These are phyloP conservation scores for Torymus auratus DNA, from an alignment of 2,888 invertebrate species.

Conservation along the genomic window DNA sequence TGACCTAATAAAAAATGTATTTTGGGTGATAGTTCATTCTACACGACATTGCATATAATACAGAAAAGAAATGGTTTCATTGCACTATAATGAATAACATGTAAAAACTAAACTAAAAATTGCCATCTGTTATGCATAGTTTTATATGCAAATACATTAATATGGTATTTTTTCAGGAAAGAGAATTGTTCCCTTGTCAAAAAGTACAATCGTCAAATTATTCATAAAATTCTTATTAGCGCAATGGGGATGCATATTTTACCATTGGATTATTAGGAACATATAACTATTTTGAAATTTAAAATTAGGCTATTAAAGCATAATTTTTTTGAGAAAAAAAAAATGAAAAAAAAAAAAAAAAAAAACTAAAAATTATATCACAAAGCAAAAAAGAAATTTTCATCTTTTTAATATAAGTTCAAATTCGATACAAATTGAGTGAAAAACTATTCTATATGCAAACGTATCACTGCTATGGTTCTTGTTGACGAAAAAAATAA, in stretches of 20 bases:
- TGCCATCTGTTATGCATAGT: background rate
- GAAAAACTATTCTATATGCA: conserved; percentile 51
- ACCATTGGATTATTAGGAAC: conserved; percentile 50
- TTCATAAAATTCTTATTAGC: conserved; percentile 35
- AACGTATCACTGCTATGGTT: conserved; percentile 28
- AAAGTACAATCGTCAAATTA: conserved; percentile 26
- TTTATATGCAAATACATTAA: conserved; percentile 21
- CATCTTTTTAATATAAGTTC: conserved; percentile 22
- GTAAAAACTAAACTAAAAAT: conserved; percentile 4
- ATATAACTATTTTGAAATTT: conserved; percentile 45
- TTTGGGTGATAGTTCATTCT: conserved; percentile 26
- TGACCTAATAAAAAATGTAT: conserved; percentile 9
- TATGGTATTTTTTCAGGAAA: conserved; percentile 7
- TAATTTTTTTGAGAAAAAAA: conserved; percentile 25
- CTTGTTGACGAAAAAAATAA: conserved; percentile 6
- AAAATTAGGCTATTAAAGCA: conserved; percentile 12
- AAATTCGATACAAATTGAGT: conserved; percentile 30
- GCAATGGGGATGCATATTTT: conserved; percentile 39
- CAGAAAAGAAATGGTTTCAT: conserved; percentile 21
- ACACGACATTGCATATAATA: conserved; percentile 36
- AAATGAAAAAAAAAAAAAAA: conserved; percentile 8
- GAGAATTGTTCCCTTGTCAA: conserved; percentile 32
- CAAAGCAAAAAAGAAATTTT: conserved; percentile 35
- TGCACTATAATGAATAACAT: conserved; percentile 30
- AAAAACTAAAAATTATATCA: background rate